Base-by-base conservation (phyloP, 2,888 invertebrate species). In the Fragum fragum region DNA sequence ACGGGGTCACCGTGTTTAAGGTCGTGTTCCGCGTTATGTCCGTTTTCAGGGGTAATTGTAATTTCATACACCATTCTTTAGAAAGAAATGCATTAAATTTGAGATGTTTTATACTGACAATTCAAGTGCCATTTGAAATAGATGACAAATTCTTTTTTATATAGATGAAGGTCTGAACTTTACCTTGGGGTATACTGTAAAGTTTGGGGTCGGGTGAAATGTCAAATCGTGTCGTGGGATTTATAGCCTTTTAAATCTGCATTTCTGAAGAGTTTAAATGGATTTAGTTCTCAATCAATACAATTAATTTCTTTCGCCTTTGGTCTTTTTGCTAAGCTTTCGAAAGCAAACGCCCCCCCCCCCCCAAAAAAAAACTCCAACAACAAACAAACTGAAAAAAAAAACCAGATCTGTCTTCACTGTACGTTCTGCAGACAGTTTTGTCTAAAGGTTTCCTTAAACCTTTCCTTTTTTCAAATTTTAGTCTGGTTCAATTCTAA, bases 161-260 rank as follows among this genome's bases (percentile, higher is more conserved):
- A 68, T 72, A 79, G 36, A 79, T 66, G 39, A 57, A 11, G 11
- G 16, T 32, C 36, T 66, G 66, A 66, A 39, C 66, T 66, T 42
- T 66, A 66, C 42, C 66, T 21, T 11, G 18, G 42, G 21, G 14
- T n/a, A 21, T 32, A 26, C 47, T 5, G n/a, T 32, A 52, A 42
- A 18, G 39, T 36, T 39, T 14, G n/a, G 75, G 42, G 57, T 57
- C 55, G 72, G 68, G 72, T 80, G 29, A 69, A 80, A 80, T 76
- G 80, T 80, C 80, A 76, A 63, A 28, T 23, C 21, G 32, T 68
- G 76, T 76, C 80, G 80, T 80, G 80, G 80, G 76, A 80, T 55
- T 42, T 61, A 16, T 61, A 61, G 18, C 18, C 32, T 3, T 14
- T 47, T 47, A 47, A 47, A 47, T 18, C 47, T 3, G 32, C 32